Base-by-base conservation (phyloP, 2,888 invertebrate genomes). In the Eilema griseolum region DNA sequence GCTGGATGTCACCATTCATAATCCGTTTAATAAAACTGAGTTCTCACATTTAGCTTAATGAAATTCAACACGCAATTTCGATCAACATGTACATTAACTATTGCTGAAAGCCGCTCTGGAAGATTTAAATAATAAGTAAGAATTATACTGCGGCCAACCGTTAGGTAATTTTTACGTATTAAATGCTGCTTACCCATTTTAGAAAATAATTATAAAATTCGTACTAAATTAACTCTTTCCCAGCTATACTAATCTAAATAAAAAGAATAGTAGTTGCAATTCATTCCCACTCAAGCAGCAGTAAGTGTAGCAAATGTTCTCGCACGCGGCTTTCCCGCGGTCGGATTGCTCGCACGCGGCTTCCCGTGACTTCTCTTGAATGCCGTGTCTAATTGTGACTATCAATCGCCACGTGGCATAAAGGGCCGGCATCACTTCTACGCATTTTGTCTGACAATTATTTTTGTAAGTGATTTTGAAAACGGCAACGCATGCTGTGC, bases 361-460 rank as follows among this genome's bases (percentile, higher is more conserved):
- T 86, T 83, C 85, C 81, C 75, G 77, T 71, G 74, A 73, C 75
- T 72, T 66, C 86, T 83, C 82, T 83, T 90, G 91, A 93, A 92
- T 92, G 90, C 89, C 86, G 86, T 74, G 85, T 89, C 93, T 94
- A 94, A 94, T 94, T 93, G 93, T 87, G 86, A 87, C 89, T 87
- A 87, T 88, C 86, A 83, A 71, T 69, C 76, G 90, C 84, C 93
- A 92, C 94, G 93, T 92, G 92, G 81, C 93, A 81, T 75, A 73
- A 76, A 86, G 88, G 86, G 86, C 64, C 52, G 23, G 63, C 70
- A 77, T 75, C 66, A 69, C 73, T 72, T 72, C 69, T 26, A 71
- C 68, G 62, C 70, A 73, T 56, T 63, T 68, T 71, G 70, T 71
- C 60, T 37, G 68, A 23, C 72, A 73, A 80, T 77, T 73, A 75